phyloP scores from a whole-genome alignment of 2,113 vertebrate genomes.

The Bubo scandiacus region DNA sequence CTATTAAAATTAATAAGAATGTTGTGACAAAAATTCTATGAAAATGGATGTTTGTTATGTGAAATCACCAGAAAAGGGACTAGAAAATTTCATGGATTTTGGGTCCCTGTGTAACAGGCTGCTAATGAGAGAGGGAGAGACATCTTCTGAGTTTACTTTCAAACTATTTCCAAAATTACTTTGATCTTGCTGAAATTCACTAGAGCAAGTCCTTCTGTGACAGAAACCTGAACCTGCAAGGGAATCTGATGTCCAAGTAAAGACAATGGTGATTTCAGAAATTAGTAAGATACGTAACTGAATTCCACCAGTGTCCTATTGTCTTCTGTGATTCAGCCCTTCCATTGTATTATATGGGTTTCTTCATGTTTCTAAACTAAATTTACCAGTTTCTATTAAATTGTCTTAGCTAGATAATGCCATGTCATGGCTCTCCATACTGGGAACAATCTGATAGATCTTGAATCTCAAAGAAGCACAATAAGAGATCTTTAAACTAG shows the following conservation, averaged over 20 bases:
- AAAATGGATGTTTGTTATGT: neutral
- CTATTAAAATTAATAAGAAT: neutral
- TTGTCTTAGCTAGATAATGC: neutral
- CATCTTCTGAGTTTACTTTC: neutral
- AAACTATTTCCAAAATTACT: neutral
- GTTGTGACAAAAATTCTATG: neutral
- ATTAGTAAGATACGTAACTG: neutral
- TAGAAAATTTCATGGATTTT: neutral
- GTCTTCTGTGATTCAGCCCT: neutral
- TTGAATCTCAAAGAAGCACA: neutral
- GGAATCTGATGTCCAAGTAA: neutral
- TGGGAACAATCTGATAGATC: neutral
- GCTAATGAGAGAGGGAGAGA: neutral
- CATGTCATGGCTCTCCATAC: neutral
- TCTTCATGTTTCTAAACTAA: neutral
- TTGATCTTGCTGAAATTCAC: neutral
- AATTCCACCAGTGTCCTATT: neutral
- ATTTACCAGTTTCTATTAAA: neutral
- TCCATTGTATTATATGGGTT: neutral
- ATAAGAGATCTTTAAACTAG: too few species aligned
- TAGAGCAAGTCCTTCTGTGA: neutral
- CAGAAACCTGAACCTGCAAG: neutral
- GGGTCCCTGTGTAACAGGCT: neutral
- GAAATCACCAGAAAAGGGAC: neutral
- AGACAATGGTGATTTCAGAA: neutral